These are phyloP conservation scores for Danionella cerebrum DNA, from an alignment of 2,113 vertebrate species.

Conservation along the genomic window DNA sequence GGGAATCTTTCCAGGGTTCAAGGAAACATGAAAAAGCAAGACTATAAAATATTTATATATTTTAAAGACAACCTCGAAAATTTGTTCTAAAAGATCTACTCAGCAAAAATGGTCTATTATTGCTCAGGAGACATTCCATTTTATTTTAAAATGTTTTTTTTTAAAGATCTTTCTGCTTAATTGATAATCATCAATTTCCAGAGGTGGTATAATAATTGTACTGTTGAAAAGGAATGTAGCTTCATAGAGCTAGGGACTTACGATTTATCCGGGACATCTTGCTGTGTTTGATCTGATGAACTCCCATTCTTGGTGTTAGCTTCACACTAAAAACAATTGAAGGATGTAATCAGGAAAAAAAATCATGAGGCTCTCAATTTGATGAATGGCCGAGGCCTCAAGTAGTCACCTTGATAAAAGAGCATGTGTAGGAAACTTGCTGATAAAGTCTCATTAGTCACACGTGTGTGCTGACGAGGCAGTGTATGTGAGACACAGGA, in stretches of 20 bases:
- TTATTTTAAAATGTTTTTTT: too few relatives aligned
- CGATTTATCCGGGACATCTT: slow-evolving; percentile 72
- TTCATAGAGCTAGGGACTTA: slow-evolving; percentile 30
- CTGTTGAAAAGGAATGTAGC: neutral
- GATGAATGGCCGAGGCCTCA: neutral
- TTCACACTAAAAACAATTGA: slow-evolving; percentile 68
- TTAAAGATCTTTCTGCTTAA: too few relatives aligned
- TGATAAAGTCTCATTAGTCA: slow-evolving; percentile 12
- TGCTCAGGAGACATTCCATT: too few relatives aligned
- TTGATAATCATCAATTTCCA: too few relatives aligned
- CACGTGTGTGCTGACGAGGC: neutral
- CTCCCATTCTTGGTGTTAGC: slow-evolving; percentile 64
- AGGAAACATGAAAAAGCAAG: too few relatives aligned
- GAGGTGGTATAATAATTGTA: too few relatives aligned
- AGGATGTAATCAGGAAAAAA: neutral
- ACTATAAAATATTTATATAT: too few relatives aligned
- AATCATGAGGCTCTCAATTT: neutral
- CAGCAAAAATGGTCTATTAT: too few relatives aligned
- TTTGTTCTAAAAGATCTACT: too few relatives aligned
- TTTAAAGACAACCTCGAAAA: too few relatives aligned
- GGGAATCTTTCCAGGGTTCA: too few relatives aligned
- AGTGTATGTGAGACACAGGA: neutral
- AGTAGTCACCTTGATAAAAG: neutral
- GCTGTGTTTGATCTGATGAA: slow-evolving; percentile 60
- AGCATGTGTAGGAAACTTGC: neutral